Conservation (phyloP, 2,888 invertebrate genomes). For the Cosmia pyralina region DNA sequence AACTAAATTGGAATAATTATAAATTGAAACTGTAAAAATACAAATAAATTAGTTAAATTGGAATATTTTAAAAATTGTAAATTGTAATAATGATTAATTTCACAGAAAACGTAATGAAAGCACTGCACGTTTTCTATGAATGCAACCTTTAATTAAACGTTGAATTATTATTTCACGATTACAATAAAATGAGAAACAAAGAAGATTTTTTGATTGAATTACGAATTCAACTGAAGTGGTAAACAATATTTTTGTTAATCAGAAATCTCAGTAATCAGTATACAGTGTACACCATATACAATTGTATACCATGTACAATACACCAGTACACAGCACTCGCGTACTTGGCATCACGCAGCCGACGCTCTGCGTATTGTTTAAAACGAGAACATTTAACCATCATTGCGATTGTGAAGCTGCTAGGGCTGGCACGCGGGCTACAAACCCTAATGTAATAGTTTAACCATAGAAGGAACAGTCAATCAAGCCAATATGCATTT, state of each 20-base stretch:
- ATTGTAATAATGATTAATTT: background rate
- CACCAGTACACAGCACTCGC: conserved; percentile 4
- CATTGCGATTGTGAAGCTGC: conserved; percentile 21
- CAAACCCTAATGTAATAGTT: background rate
- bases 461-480: background rate
- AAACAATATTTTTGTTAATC: background rate
- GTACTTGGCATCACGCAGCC: conserved; percentile 25
- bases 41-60: too few species aligned
- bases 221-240: background rate
- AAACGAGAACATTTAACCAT: conserved; percentile 45
- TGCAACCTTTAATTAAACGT: background rate
- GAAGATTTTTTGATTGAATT: background rate
- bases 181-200: background rate
- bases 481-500: background rate
- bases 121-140: background rate
- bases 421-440: conserved; percentile 3
- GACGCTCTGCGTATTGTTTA: conserved; percentile 45
- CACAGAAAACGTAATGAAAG: background rate
- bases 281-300: background rate
- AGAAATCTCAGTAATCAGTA: background rate
- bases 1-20: too few species aligned
- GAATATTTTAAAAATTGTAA: too few species aligned
- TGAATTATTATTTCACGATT: background rate
- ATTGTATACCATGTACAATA: background rate
- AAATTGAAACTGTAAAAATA: too few species aligned